phyloP scores from a whole-genome alignment of 1,140 invertebrate genomes.

The Pristionchus pacificus region DNA sequence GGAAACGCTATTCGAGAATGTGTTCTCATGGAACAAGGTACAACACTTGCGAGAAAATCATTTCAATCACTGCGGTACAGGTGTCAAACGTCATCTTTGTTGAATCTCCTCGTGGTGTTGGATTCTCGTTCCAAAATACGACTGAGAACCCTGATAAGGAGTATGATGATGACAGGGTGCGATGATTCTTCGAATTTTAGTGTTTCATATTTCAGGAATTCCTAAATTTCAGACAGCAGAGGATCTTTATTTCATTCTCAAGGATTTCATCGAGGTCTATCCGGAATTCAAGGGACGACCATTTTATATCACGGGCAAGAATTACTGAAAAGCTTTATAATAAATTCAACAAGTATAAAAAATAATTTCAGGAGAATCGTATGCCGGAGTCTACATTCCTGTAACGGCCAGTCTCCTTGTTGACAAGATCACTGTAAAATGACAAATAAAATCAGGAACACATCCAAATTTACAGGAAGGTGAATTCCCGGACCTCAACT shows the following conservation, averaged over 20 bases:
- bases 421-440: slow-evolving; percentile 18
- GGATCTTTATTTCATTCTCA: slow-evolving; percentile 52
- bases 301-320: slow-evolving; percentile 61
- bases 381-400: slow-evolving; percentile 60
- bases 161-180: slow-evolving; percentile 59
- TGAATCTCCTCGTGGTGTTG: slow-evolving; percentile 63
- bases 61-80: slow-evolving; percentile 59
- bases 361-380: slow-evolving; percentile 57
- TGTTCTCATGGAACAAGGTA: slow-evolving; percentile 57
- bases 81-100: slow-evolving; percentile 68
- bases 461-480: not conserved
- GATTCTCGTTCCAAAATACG: slow-evolving; percentile 61
- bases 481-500: slow-evolving; percentile 32
- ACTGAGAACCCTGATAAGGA: slow-evolving; percentile 58
- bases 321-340: slow-evolving; percentile 55
- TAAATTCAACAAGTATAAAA: no score
- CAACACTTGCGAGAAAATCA: slow-evolving; percentile 57
- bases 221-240: slow-evolving; percentile 16
- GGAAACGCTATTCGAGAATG: slow-evolving; percentile 55
- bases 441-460: not conserved
- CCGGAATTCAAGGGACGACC: slow-evolving; percentile 59
- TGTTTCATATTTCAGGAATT: no score
- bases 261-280: slow-evolving; percentile 62
- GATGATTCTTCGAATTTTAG: no score
- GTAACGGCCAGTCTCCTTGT: slow-evolving; percentile 60